phyloP scores from a whole-genome alignment of 2,113 vertebrate species.

The Chelonoidis abingdonii region DNA sequence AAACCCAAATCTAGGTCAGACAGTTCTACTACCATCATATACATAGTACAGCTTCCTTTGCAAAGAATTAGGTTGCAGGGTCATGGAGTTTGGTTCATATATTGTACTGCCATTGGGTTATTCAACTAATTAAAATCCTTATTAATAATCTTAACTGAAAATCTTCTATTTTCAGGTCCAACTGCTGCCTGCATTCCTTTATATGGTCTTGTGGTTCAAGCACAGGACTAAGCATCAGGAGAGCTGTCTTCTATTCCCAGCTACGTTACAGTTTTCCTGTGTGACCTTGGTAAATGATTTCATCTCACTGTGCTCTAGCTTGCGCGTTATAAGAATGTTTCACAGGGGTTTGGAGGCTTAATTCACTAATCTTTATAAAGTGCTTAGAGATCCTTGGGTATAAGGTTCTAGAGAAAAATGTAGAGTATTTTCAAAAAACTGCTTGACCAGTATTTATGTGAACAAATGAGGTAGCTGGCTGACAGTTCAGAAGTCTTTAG shows the following conservation, averaged over 20 bases:
- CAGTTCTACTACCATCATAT: not conserved
- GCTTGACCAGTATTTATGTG: not conserved
- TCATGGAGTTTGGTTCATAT: slow-evolving; percentile 53
- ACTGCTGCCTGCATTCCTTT: slow-evolving; percentile 20
- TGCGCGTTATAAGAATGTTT: not conserved
- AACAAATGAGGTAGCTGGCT: not conserved
- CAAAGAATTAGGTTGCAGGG: slow-evolving; percentile 64
- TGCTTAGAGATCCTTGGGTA: not conserved
- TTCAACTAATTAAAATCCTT: slow-evolving; percentile 72
- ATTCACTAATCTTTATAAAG: not conserved
- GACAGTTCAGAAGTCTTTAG: not conserved
- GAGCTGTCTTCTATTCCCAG: slow-evolving; percentile 56
- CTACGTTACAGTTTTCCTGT: not conserved
- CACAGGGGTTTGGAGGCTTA: not conserved
- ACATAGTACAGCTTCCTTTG: not conserved
- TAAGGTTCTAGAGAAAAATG: not conserved
- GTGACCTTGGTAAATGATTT: slow-evolving; percentile 28
- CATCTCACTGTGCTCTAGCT: slow-evolving; percentile 9
- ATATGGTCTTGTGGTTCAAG: slow-evolving; percentile 33
- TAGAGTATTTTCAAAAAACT: not conserved
- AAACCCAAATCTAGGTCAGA: not conserved
- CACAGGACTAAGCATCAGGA: slow-evolving; percentile 33
- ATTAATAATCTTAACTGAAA: slow-evolving; percentile 66
- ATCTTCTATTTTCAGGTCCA: slow-evolving; percentile 60
- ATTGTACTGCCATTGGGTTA: slow-evolving; percentile 14